A percentile compares a stretch with the other conserved stretches of the same genome.
Evolutionary conservation across 2,113 vertebrate species (phyloP).

Genomic region (Triplophysa rosa): DNA sequence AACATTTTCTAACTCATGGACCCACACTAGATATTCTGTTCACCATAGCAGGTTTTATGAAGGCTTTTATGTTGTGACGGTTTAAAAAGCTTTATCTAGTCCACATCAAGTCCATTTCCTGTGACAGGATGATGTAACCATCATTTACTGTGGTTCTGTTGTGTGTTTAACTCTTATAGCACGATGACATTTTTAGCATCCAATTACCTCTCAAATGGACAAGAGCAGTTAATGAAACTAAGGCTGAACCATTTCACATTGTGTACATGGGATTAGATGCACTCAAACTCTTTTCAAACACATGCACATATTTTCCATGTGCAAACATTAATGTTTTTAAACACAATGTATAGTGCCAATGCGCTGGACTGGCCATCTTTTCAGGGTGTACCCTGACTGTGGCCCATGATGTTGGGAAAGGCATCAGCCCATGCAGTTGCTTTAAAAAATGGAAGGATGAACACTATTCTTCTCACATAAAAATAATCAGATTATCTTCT

Average conservation of each 20-base stretch:
- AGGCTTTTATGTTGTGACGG: neutral
- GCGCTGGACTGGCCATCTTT: too few species aligned
- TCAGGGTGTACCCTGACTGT: too few species aligned
- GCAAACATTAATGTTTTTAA: neutral
- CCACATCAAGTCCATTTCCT: constrained; percentile 25
- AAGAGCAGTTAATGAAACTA: constrained; percentile 70
- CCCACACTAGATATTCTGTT: neutral
- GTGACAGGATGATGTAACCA: constrained; percentile 11
- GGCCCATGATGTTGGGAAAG: too few species aligned
- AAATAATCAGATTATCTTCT: too few species aligned
- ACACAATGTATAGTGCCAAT: too few species aligned
- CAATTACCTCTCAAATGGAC: constrained; percentile 70
- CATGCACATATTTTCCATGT: constrained; percentile 14
- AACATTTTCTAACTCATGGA: neutral
- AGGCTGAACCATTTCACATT: constrained; percentile 49
- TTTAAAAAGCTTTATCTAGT: constrained; percentile 13
- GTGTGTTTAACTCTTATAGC: constrained; percentile 49
- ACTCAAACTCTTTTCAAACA: constrained; percentile 22
- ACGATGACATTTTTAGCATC: constrained; percentile 67
- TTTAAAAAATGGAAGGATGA: too few species aligned
- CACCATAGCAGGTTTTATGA: neutral
- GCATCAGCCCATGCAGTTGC: too few species aligned
- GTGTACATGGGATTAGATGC: constrained; percentile 30
- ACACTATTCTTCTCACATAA: too few species aligned
- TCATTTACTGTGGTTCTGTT: constrained; percentile 40